Conservation (phyloP, 2,113 vertebrate genomes). For the Neopipo cinnamomea region DNA sequence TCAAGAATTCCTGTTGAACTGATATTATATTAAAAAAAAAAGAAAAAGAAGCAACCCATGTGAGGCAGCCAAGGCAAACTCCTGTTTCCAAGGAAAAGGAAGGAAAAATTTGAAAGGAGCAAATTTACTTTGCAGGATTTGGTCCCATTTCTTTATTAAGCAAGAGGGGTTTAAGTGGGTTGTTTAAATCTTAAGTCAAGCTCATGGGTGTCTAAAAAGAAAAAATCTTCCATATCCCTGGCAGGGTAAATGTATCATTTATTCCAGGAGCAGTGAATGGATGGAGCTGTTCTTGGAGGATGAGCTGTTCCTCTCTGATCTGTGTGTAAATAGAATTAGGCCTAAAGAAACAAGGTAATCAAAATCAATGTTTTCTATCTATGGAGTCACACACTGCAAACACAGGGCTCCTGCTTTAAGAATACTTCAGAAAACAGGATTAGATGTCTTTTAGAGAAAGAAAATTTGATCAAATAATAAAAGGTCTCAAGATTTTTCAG, state of each 20-base stretch:
- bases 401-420: neutral
- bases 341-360: neutral
- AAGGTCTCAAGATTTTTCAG: neutral
- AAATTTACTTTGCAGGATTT: neutral
- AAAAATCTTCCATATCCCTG: rapidly evolving
- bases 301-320: neutral
- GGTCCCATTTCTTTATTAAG: neutral
- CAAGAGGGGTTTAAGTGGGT: neutral
- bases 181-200: neutral
- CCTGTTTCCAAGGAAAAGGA: neutral
- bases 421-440: neutral
- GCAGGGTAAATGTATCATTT: neutral
- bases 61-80: neutral
- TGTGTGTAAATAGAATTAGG: neutral
- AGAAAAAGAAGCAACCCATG: neutral
- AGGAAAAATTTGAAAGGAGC: neutral
- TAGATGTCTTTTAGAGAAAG: neutral
- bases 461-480: neutral
- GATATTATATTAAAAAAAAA: neutral
- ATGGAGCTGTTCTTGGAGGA: no score
- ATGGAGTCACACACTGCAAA: neutral
- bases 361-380: neutral
- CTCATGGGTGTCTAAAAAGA: neutral
- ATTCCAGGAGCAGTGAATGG: neutral
- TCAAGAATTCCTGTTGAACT: neutral